Evolutionary conservation across 1,140 invertebrate species (phyloP).

Genomic region (Drosophila navojoa): DNA sequence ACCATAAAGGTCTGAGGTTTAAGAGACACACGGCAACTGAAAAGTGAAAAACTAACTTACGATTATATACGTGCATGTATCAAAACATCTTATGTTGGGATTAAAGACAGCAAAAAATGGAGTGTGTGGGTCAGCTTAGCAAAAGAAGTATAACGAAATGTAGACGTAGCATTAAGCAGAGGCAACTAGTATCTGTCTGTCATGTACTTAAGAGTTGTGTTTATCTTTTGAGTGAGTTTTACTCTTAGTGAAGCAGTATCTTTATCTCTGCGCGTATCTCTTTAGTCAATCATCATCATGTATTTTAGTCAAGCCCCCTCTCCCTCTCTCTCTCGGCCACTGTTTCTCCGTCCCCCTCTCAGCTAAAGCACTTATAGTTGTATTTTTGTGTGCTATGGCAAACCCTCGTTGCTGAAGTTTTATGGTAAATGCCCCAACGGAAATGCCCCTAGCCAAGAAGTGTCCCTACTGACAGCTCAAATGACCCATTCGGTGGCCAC

Average conservation of each 20-base stretch:
- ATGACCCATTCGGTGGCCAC: slow-evolving; percentile 45
- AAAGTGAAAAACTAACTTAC: slow-evolving; percentile 7
- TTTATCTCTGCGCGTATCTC: too few relatives aligned
- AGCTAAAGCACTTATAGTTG: not conserved
- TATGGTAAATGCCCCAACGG: slow-evolving; percentile 16
- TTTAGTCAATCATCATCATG: not conserved
- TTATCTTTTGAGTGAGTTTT: too few relatives aligned
- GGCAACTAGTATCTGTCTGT: too few relatives aligned
- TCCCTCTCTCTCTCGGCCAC: not conserved
- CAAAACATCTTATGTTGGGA: too few relatives aligned
- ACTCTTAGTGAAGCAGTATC: too few relatives aligned
- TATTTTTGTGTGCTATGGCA: not conserved
- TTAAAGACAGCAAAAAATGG: not conserved
- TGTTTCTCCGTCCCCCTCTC: not conserved
- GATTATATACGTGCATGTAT: too few relatives aligned
- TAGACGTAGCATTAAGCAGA: too few relatives aligned
- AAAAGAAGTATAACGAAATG: not conserved
- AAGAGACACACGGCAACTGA: slow-evolving; percentile 15
- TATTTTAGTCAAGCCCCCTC: not conserved
- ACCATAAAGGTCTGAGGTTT: slow-evolving; percentile 35
- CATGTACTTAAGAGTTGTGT: too few relatives aligned
- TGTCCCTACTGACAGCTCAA: slow-evolving; percentile 45
- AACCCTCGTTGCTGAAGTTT: slow-evolving; percentile 3
- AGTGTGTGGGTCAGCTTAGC: not conserved
- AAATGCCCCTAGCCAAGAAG: slow-evolving; percentile 34